These are phyloP conservation scores for Rotaria macrura DNA, from an alignment of 2,888 invertebrate genomes.

Conservation along the genomic window DNA sequence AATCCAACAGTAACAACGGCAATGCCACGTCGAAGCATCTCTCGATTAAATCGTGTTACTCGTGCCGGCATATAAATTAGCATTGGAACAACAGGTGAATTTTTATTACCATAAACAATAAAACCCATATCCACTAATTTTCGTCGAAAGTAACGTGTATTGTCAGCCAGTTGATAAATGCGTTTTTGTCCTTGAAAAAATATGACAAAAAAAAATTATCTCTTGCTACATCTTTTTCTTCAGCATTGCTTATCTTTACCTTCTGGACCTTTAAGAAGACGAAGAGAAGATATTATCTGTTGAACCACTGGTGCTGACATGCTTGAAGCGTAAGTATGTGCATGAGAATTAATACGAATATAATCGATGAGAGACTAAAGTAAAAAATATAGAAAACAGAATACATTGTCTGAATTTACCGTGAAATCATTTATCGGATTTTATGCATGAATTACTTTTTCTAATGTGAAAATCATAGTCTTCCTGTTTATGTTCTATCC, in stretches of 20 bases:
- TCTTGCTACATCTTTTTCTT: background rate
- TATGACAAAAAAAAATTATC: background rate
- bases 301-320: slow-evolving; percentile 85
- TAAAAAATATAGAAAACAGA: background rate
- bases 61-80: slow-evolving; percentile 33
- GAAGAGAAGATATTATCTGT: slow-evolving; percentile 78
- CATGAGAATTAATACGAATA: slow-evolving; percentile 69
- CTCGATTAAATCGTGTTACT: slow-evolving; percentile 62
- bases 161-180: slow-evolving; percentile 28
- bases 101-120: slow-evolving; percentile 31
- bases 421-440: too few relatives aligned
- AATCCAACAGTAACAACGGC: slow-evolving; percentile 86
- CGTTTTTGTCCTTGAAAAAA: slow-evolving; percentile 10
- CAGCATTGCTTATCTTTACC: slow-evolving; percentile 53
- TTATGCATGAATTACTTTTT: background rate
- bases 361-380: slow-evolving; percentile 62
- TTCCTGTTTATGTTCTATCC: too few relatives aligned
- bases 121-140: slow-evolving; percentile 33
- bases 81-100: slow-evolving; percentile 30
- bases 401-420: too few relatives aligned
- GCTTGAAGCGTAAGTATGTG: slow-evolving; percentile 69
- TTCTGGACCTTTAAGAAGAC: slow-evolving; percentile 72
- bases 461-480: background rate
- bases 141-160: slow-evolving; percentile 32
- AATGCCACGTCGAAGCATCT: slow-evolving; percentile 64